Base-by-base conservation (phyloP, 2,888 invertebrate species). In the Steinernema carpocapsae region DNA sequence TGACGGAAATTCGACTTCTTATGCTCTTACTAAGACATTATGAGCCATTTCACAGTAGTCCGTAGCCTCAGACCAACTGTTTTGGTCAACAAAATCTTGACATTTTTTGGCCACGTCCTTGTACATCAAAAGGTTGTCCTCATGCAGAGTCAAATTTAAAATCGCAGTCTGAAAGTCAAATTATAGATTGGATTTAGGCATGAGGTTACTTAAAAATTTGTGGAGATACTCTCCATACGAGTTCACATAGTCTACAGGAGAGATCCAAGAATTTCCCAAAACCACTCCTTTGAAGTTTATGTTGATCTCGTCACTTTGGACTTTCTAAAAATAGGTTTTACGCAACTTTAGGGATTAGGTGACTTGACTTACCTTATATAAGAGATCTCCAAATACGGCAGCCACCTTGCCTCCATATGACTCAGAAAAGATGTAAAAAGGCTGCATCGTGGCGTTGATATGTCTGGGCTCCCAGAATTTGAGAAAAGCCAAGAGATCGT, bases 361-460 rank as follows among this genome's bases (percentile, higher is more conserved):
- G 14, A 43, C 43, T 14, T 7, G 37, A 75, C 0, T 56, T 12
- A 72, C 52, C 19, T 29, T 70, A 24, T 45, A 42, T 4, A 43
- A 32, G 12, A 70, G 22, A 43, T 32, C 43, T 17, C 72, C 93
- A 88, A 94, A 94, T 84, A 93, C 93, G 0, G 93, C 92, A 0
- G 93, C 92, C 94, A 94, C 94, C 89, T 95, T 95, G 0, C 94
- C 95, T 22, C 95, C 95, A 88, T 95, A 95, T 0, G 94, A 94
- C 88, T 95, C 94, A 29, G 92, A 93, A 85, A 93, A 93, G 77
- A 95, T 93, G 87, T 94, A 94, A 43, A 94, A 89, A 0, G 94
- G 93, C 56, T 56, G 29, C 52, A 6, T 48, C 17, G 72, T 46
- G 29, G 46, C 24, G 56, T 22, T 51, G 4, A 32, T 14, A n/a